Percentiles rank a stretch among this genome's conserved stretches.
These are phyloP conservation scores for Paratrypauchen microcephalus DNA, from an alignment of 2,797 vertebrate species.

Conservation along the genomic window DNA sequence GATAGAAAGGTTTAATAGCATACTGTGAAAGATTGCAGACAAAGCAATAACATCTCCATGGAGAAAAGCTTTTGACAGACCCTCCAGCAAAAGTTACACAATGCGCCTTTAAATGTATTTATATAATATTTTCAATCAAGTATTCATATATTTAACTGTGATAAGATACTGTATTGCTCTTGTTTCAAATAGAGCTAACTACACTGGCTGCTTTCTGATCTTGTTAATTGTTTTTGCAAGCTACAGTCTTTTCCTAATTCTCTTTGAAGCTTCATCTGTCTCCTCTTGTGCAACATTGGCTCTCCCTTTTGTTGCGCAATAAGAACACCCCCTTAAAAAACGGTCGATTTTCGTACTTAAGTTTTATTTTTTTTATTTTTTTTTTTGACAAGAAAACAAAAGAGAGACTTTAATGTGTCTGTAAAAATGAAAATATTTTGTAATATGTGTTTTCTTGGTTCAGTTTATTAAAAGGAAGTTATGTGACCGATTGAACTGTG, in stretches of 20 bases:
- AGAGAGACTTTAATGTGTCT: conserved; percentile 72
- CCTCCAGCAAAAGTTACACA: too few species aligned
- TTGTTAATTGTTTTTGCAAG: conserved; percentile 38
- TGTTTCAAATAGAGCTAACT: conserved; percentile 33
- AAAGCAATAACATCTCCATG: too few species aligned
- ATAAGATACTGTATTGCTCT: conserved; percentile 35
- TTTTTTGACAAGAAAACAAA: conserved; percentile 53
- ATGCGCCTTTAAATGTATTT: too few species aligned
- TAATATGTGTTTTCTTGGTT: conserved; percentile 85
- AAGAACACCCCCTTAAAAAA: conserved; percentile 41
- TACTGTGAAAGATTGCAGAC: too few species aligned
- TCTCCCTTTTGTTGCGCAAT: conserved; percentile 43
- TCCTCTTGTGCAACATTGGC: conserved; percentile 45
- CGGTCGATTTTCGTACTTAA: conserved; percentile 34
- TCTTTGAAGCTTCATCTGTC: conserved; percentile 39
- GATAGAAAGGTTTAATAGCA: too few species aligned
- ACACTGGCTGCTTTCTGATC: conserved; percentile 23
- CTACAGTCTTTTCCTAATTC: conserved; percentile 33
- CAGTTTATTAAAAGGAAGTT: conserved; percentile 87
- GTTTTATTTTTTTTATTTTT: conserved; percentile 49
- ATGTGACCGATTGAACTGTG: conserved; percentile 75
- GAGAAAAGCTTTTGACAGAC: too few species aligned
- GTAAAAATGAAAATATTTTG: conserved; percentile 85
- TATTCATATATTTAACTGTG: conserved; percentile 23
- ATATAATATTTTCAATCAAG: background rate